Base-by-base conservation (phyloP, 2,797 vertebrate species). In the Cirrhinus molitorella region DNA sequence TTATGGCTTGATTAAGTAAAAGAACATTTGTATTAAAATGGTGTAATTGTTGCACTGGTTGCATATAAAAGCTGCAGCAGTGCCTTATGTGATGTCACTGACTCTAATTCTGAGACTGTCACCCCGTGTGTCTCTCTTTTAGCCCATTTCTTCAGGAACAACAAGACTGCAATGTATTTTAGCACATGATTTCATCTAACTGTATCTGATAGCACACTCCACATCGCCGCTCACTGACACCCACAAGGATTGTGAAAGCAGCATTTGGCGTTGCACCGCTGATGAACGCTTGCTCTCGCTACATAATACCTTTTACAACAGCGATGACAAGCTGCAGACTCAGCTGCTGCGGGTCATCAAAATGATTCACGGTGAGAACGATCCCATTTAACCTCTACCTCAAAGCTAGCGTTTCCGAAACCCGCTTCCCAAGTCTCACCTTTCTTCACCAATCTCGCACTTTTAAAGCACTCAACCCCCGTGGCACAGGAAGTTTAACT, bases 311-410 rank as follows among this genome's bases (percentile, higher is more conserved):
- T 91, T 94, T 92, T 91, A 94, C 91, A 93, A 88, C 85, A 86
- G 86, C 89, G 78, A 87, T 81, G 91, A 93, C 91, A 94, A 92
- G 91, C 92, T 94, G 94, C 94, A 92, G 92, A 94, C 90, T 95
- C 94, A 94, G 94, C 93, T 91, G 91, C 61, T 65, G 89, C 79
- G 83, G 93, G 91, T 94, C 93, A 93, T 94, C 91, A 93, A 93
- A 95, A 94, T 90, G 92, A 94, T 93, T 94, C 91, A 94, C 92
- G 92, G 73, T 55, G 91, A 89, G 89, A 94, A 92, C 88, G 93
- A 95, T 94, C 91, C 92, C 93, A 94, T 95, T 95, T 94, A 95
- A 94, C 93, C 93, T 90, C 85, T 87, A 92, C 92, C 91, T 92
- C 88, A 93, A 91, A 92, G 91, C 92, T 66, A 85, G 78, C 90